Evolutionary conservation across 2,888 invertebrate species (phyloP).

Genomic region (Phortica magna): DNA sequence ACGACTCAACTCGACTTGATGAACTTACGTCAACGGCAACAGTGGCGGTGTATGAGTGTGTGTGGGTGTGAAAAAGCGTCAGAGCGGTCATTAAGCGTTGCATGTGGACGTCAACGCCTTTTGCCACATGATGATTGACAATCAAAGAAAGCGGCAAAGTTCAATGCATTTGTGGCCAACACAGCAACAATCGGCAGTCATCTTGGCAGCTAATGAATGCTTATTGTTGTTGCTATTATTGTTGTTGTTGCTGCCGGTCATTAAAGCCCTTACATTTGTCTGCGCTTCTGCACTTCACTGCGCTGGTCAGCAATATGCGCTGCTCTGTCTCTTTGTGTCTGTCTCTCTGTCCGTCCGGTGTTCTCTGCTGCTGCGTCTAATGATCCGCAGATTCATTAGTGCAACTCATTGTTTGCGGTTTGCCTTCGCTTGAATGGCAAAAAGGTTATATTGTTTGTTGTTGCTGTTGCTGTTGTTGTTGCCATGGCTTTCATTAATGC

Average conservation of each 20-base stretch:
- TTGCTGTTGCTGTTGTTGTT: background rate
- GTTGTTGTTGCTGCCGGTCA: background rate
- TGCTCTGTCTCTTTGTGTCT: too few relatives aligned
- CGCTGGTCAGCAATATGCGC: too few relatives aligned
- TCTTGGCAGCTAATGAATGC: background rate
- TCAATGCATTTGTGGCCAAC: conserved; percentile 14
- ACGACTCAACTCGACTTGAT: background rate
- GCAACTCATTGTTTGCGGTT: conserved; percentile 26
- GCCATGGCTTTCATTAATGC: background rate
- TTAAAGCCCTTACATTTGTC: conserved; percentile 1
- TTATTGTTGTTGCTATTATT: background rate
- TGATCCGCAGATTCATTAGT: conserved; percentile 25
- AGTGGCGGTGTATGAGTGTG: background rate
- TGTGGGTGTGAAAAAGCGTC: too few relatives aligned
- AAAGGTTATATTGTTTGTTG: conserved; percentile 7
- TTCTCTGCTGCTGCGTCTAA: conserved; percentile 1
- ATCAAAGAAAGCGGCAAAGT: conserved; percentile 30
- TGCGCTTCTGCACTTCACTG: too few relatives aligned
- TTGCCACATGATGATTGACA: conserved; percentile 24
- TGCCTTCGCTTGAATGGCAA: background rate
- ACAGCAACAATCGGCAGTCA: background rate
- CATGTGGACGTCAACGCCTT: background rate
- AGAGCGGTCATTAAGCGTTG: background rate
- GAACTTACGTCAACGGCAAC: background rate
- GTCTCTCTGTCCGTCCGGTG: too few relatives aligned